Evolutionary conservation across 2,797 vertebrate species (phyloP), one percentile per base, ranked within the genome.

Genomic region (Diplodus puntazzo): DNA sequence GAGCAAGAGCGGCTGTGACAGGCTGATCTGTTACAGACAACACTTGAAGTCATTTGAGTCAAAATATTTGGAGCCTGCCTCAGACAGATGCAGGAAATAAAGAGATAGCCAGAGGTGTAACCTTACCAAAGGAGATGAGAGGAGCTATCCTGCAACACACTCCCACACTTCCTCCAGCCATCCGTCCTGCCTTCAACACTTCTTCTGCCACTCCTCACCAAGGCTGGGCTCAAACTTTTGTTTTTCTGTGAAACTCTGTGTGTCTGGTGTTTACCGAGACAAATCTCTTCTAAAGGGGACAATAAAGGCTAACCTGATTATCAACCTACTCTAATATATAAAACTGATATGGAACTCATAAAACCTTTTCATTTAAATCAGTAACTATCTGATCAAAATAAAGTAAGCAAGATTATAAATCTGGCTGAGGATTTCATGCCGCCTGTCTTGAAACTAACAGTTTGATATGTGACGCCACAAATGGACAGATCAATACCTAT

Each of bases 21-120:
- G 59, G 57, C 49, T 58, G 71, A 87, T 79, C 62, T 77, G 80
- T 82, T 66, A 34, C 34, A 59, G 74, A 77, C 57, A 81, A 80
- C 79, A 77, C 69, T 62, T 79, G 48, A 18, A 79, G 73, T 53
- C 69, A 27, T 80, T 79, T 30, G 9, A 78, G 79, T 88, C 84
- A 69, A 91, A 87, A 86, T 76, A 88, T 92, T 89, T 85, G 69
- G 78, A 86, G 59, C 43, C 39, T 52, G 58, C 63, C 69, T 80
- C 67, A 72, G 77, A 85, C 73, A 81, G 73, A 85, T 48, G 77
- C 79, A 89, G 88, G 87, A 91, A 87, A 88, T 69, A 73, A 84
- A 83, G 83, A 84, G 87, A 85, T 59, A 78, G 81, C 63, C 85
- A 84, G 80, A 91, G 89, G 84, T 92, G 84, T 84, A 67, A 80